A percentile compares a stretch with the other conserved stretches of the same genome.
These are phyloP conservation scores for Malurus alboscapulatus DNA, from an alignment of 2,113 vertebrate genomes.

Conservation along the genomic window DNA sequence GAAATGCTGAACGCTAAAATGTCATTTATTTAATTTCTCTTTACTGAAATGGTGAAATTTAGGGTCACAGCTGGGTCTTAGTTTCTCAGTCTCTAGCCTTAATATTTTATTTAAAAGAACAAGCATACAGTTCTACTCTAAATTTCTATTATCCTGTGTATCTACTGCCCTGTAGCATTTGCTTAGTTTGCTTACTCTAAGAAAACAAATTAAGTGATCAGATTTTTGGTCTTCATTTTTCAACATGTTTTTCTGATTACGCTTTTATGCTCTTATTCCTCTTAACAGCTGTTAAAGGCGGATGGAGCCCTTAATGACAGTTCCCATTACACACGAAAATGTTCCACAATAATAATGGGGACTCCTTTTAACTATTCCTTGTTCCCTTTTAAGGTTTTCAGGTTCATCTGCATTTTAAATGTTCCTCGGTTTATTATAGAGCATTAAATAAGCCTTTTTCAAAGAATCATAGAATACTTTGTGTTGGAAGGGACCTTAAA, in stretches of 20 bases:
- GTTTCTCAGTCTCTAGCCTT: background rate
- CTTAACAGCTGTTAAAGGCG: background rate
- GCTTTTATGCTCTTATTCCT: background rate
- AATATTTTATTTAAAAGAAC: background rate
- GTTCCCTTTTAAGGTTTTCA: background rate
- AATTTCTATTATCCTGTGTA: background rate
- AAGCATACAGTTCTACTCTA: background rate
- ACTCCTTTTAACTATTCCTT: background rate
- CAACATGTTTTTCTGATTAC: background rate
- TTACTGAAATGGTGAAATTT: background rate
- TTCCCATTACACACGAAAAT: background rate
- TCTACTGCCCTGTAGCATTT: background rate
- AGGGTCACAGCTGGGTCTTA: background rate
- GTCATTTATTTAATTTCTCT: conserved; percentile 2
- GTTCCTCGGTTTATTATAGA: background rate
- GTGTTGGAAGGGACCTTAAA: background rate
- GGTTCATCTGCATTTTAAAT: background rate
- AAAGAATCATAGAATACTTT: background rate
- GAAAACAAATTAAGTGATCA: background rate
- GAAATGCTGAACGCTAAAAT: background rate
- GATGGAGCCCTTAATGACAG: background rate
- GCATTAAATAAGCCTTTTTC: background rate
- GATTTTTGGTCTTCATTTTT: background rate
- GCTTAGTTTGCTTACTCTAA: background rate
- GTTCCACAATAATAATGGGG: background rate